A percentile compares a stretch with the other conserved stretches of the same genome.
Evolutionary conservation across 2,113 vertebrate species (phyloP).

Genomic region (Chloropsis hardwickii): DNA sequence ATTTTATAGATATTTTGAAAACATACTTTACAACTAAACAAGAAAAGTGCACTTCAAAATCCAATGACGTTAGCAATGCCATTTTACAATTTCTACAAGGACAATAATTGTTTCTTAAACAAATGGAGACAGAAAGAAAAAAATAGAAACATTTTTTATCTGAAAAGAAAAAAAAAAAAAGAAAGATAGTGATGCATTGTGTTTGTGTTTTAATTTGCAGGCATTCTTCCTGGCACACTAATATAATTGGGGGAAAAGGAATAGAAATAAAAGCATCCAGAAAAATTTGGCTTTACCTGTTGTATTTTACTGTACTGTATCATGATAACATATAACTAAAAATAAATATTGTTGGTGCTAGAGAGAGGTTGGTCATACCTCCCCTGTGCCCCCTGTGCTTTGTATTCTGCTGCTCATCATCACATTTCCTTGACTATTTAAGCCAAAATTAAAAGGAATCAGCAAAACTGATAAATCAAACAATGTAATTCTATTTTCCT

Average conservation of each 20-base stretch:
- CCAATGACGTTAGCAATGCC: neutral
- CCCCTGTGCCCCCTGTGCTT: neutral
- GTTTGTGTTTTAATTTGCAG: neutral
- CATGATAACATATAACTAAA: neutral
- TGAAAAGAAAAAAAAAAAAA: neutral
- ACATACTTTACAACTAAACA: neutral
- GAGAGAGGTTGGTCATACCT: neutral
- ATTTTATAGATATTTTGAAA: neutral
- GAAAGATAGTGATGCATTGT: neutral
- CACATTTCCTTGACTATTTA: neutral
- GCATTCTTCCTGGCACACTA: rapidly evolving
- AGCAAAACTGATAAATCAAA: neutral
- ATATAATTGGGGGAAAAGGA: neutral
- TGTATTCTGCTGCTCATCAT: neutral
- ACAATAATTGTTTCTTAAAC: neutral
- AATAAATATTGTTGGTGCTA: neutral
- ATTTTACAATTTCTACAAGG: neutral
- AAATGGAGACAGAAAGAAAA: neutral
- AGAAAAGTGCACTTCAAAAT: neutral
- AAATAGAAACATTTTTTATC: neutral
- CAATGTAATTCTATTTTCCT: neutral
- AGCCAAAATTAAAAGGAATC: neutral
- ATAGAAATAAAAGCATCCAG: neutral
- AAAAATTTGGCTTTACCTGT: neutral
- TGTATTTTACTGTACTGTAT: neutral